phyloP scores from a whole-genome alignment of 2,888 invertebrate genomes.

The Muscina levida region DNA sequence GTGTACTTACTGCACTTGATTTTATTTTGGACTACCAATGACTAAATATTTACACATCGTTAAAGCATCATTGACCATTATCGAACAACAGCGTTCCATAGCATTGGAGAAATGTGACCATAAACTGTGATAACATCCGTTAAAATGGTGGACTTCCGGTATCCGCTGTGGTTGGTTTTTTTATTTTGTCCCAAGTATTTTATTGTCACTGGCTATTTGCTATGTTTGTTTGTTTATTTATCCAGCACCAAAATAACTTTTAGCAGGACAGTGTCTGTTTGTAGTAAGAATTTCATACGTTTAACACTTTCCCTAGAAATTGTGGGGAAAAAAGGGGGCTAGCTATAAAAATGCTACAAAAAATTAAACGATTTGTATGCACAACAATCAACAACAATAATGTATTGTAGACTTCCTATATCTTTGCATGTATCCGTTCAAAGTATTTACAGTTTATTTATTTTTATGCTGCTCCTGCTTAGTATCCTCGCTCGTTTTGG shows the following conservation, averaged over 20 bases:
- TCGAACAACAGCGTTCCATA: neutral
- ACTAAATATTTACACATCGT: constrained; percentile 54
- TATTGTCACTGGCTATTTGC: neutral
- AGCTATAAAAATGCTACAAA: neutral
- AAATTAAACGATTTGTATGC: constrained; percentile 3
- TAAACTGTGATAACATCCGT: constrained; percentile 47
- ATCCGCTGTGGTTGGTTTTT: too few relatives aligned
- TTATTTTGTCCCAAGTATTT: neutral
- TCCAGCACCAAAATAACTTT: constrained; percentile 13
- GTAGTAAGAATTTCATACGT: too few relatives aligned
- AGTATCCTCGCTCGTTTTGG: neutral
- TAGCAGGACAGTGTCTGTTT: neutral
- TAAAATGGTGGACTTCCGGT: constrained; percentile 54
- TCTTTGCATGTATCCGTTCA: constrained; percentile 17
- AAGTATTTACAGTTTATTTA: neutral
- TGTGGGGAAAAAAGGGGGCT: neutral
- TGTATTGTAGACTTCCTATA: constrained; percentile 19
- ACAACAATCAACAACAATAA: neutral
- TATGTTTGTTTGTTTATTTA: constrained; percentile 27
- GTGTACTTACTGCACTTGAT: neutral
- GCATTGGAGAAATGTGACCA: neutral
- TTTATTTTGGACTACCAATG: neutral
- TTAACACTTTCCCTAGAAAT: constrained; percentile 12
- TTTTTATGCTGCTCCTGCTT: neutral
- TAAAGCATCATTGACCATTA: constrained; percentile 45